Evolutionary conservation across 2,113 vertebrate genomes (phyloP), one percentile per base, ranked within the genome.

Genomic region (Trachemys scripta): DNA sequence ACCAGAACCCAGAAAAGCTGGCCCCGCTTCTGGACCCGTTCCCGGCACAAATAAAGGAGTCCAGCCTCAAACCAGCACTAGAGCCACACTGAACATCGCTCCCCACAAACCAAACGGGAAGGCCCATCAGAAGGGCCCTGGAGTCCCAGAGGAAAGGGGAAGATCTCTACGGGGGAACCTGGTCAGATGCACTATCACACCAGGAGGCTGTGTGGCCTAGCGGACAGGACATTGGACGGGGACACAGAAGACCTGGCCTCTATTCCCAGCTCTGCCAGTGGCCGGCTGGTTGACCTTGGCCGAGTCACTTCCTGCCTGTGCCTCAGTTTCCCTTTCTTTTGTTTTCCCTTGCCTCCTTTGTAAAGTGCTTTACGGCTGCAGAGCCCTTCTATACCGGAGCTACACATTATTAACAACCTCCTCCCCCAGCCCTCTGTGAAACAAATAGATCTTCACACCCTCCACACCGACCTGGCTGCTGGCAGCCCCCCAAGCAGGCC

Each of bases 391-490:
- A n/a, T 19, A n/a, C 31, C 14, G 2, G 35, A 69, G 62, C 13
- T 5, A 8, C 35, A 19, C 35, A 4, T n/a, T 19, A 69, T n/a
- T 69, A 35, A 17, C 16, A 19, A 20, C n/a, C n/a, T 38, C 35
- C 19, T 38, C 17, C 62, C 62, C 65, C 65, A 69, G 14, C 17
- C 42, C 31, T 27, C 31, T 3, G 10, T 42, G 27, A 62, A 83
- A 45, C 35, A 45, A 91, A 80, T 51, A 24, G 38, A 80, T 42
- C 35, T 84, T 89, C 51, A 78, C 56, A 24, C 87, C 82, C 89
- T 51, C 79, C 82, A 53, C 24, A 3, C 38, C 3, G 2, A 38
- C n/a, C 65, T 72, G 19, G 65, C 65, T 5, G 8, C n/a, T 22
- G 65, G 9, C n/a, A 20, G 17, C 35, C 17, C 93, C 86, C 83